Conservation (phyloP, 2,797 vertebrate species). For the Anabas testudineus region DNA sequence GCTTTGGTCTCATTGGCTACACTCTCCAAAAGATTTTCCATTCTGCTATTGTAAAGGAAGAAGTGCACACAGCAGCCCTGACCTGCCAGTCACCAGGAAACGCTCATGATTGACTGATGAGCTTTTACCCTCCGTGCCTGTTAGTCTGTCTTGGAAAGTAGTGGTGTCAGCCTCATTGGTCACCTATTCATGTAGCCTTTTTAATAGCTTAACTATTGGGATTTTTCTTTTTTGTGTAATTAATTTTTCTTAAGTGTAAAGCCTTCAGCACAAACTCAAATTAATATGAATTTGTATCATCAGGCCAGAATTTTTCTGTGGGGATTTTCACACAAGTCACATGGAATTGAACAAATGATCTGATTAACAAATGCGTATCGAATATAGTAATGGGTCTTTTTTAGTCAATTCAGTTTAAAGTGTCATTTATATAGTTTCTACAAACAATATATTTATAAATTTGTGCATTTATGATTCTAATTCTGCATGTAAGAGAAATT, state of each 20-base stretch:
- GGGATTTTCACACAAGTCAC: not conserved
- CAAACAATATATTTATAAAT: not conserved
- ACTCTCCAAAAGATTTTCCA: slow-evolving; percentile 45
- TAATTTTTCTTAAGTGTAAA: slow-evolving; percentile 41
- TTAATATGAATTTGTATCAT: slow-evolving; percentile 26
- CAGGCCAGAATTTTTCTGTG: slow-evolving; percentile 1
- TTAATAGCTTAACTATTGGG: slow-evolving; percentile 26
- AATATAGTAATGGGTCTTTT: no score
- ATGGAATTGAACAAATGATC: not conserved
- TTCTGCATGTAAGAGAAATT: no score
- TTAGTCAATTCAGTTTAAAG: no score
- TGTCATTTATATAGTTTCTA: no score
- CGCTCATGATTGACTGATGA: slow-evolving; percentile 65
- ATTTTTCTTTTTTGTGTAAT: slow-evolving; percentile 34
- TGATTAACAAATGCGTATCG: not conserved
- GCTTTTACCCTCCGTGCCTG: slow-evolving; percentile 42
- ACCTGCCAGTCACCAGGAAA: slow-evolving; percentile 72
- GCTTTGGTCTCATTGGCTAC: slow-evolving; percentile 62
- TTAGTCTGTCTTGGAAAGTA: slow-evolving; percentile 65
- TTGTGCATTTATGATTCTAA: not conserved
- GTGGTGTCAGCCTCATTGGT: slow-evolving; percentile 24
- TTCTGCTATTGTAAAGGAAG: slow-evolving; percentile 59
- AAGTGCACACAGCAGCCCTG: slow-evolving; percentile 38
- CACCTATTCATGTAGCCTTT: slow-evolving; percentile 21
- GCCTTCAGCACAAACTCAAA: slow-evolving; percentile 32